Percentiles rank a stretch among this genome's conserved stretches.
Evolutionary conservation across 2,113 vertebrate genomes (phyloP).

Genomic region (Campylorhamphus procurvoides): DNA sequence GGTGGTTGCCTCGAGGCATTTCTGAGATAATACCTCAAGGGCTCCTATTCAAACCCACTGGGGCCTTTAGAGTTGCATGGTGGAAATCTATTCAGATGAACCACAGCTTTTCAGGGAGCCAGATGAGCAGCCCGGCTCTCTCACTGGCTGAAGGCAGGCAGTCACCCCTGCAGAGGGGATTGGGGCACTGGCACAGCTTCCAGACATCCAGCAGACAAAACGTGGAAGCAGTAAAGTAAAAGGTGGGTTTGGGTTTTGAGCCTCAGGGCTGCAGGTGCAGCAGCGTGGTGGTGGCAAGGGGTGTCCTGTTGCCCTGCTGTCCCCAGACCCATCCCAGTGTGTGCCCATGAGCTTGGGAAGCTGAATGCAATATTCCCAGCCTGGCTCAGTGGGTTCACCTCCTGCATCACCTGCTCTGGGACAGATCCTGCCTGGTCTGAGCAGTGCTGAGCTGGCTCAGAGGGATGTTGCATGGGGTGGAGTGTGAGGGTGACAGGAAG

Average conservation of each 20-base stretch:
- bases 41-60: slow-evolving; percentile 28
- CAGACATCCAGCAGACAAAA: not conserved
- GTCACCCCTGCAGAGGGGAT: not conserved
- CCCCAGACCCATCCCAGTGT: not conserved
- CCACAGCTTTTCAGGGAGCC: not conserved
- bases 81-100: not conserved
- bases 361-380: not conserved
- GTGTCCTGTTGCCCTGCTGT: not conserved
- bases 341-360: not conserved
- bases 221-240: not conserved
- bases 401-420: not conserved
- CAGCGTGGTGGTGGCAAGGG: not conserved
- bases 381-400: not conserved
- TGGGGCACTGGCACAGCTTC: not conserved
- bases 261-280: not conserved
- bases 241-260: not conserved
- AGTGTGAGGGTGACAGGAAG: not conserved
- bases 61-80: not conserved
- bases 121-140: not conserved
- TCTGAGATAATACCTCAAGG: slow-evolving; percentile 53
- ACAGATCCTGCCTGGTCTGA: not conserved
- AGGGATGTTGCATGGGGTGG: accelerated
- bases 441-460: not conserved
- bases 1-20: slow-evolving; percentile 52
- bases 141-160: not conserved